Conservation (phyloP, 2,113 vertebrate species). For the Halichoerus grypus region DNA sequence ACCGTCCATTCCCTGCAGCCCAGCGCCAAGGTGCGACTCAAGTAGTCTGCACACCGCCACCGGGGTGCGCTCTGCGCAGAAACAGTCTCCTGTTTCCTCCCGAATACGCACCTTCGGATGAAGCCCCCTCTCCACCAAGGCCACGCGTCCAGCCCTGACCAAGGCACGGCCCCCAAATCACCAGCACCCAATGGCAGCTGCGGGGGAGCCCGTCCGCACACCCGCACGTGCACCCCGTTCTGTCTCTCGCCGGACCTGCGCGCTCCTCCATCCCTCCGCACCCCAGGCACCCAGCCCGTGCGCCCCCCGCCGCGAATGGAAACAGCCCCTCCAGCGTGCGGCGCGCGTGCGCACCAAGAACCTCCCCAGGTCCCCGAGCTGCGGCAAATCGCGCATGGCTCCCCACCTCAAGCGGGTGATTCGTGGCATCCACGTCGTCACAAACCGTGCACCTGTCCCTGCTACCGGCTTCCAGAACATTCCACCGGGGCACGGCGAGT, state of each 20-base stretch:
- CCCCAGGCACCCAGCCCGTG: too few relatives aligned
- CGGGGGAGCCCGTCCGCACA: neutral
- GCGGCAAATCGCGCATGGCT: neutral
- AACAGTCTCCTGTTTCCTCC: too few relatives aligned
- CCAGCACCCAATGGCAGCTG: neutral
- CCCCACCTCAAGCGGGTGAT: too few relatives aligned
- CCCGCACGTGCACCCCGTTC: neutral
- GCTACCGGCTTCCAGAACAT: too few relatives aligned
- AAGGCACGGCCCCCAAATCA: rapidly evolving
- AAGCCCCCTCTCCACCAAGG: neutral
- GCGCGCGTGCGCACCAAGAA: neutral
- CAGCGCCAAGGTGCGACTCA: neutral
- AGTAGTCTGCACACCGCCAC: neutral
- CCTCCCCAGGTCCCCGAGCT: too few relatives aligned
- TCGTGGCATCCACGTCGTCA: too few relatives aligned
- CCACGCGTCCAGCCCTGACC: neutral
- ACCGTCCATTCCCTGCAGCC: neutral
- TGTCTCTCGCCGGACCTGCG: neutral
- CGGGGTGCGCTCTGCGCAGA: neutral
- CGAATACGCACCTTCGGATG: neutral
- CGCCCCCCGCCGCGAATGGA: too few relatives aligned
- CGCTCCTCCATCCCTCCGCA: neutral
- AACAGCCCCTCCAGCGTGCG: neutral
- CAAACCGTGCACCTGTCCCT: too few relatives aligned
- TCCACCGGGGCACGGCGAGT: too few relatives aligned